These are phyloP conservation scores for Anguilla megastoma DNA, from an alignment of 2,797 vertebrate genomes.

Conservation along the genomic window DNA sequence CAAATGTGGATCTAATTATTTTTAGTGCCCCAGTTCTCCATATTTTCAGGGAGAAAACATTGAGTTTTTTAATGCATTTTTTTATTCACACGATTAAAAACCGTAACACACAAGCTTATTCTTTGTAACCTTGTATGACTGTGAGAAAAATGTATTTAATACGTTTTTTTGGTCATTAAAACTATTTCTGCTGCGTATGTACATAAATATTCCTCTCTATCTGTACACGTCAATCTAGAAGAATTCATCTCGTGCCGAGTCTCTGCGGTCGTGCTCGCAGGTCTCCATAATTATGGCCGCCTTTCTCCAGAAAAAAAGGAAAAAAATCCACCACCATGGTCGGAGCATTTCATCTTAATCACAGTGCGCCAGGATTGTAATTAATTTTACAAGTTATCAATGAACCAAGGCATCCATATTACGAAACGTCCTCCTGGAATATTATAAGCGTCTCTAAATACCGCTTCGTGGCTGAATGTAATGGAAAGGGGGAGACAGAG, in stretches of 20 bases:
- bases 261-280: conserved; percentile 55
- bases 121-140: not conserved
- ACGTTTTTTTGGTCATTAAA: not conserved
- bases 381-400: conserved; percentile 57
- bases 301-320: conserved; percentile 52
- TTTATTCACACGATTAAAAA: not conserved
- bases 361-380: conserved; percentile 54
- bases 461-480: conserved; percentile 38
- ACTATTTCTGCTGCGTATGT: not conserved
- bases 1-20: not conserved
- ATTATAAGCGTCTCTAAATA: conserved; percentile 39
- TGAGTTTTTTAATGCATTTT: not conserved
- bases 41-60: not conserved
- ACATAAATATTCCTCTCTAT: not conserved
- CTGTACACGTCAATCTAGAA: conserved; percentile 58
- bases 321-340: conserved; percentile 44
- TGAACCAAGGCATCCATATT: conserved; percentile 51
- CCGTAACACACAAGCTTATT: not conserved
- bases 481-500: conserved; percentile 20
- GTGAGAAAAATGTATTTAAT: not conserved
- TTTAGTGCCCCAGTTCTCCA: not conserved
- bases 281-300: conserved; percentile 72
- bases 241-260: conserved; percentile 72
- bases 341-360: conserved; percentile 75
- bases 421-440: conserved; percentile 29